Base-by-base conservation (phyloP, 2,113 vertebrate species). In the Myotis yumanensis region DNA sequence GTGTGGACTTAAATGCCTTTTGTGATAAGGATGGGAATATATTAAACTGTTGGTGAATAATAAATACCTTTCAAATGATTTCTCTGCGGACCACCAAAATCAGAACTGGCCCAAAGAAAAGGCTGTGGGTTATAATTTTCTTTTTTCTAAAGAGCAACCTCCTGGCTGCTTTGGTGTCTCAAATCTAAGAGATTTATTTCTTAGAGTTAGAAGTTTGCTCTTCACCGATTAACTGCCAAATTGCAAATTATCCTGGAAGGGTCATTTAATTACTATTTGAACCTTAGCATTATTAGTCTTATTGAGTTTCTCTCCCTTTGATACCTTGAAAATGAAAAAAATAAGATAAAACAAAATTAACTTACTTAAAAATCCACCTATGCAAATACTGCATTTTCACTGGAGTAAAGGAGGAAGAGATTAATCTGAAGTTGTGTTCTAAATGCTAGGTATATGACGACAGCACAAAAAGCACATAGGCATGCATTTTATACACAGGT, bases 241-340 rank as follows among this genome's bases (percentile, higher is more conserved):
- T 48, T 90, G 1, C 9, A 82, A 90, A 40, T 82, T 79, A 85
- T 54, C 30, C 12, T 77, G 6, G 11, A 48, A 57, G 51, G 3
- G 48, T 83, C 86, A 86, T 86, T 91, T 76, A 76, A 83, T 69
- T 90, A 25, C 32, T 84, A 40, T 46, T 64, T 84, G 10, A 77
- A 84, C 11, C n/a, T 76, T 73, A 89, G 32, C 59, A 59, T 62
- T 75, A 35, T 73, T 86, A 62, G 6, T 86, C 75, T 89, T 77
- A 80, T 35, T 90, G 57, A 64, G 5, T 52, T 86, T 87, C 64
- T 92, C 16, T 94, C 32, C 16, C 69, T 7, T 11, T 76, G 11
- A 79, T n/a, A 80, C 9, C 14, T 95, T 80, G 51, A 30, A 86
- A 93, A n/a, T 73, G 2, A 48, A 92, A n/a, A 71, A 83, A 66